These are phyloP conservation scores for Beris morrisii DNA, from an alignment of 2,888 invertebrate genomes.

Conservation along the genomic window DNA sequence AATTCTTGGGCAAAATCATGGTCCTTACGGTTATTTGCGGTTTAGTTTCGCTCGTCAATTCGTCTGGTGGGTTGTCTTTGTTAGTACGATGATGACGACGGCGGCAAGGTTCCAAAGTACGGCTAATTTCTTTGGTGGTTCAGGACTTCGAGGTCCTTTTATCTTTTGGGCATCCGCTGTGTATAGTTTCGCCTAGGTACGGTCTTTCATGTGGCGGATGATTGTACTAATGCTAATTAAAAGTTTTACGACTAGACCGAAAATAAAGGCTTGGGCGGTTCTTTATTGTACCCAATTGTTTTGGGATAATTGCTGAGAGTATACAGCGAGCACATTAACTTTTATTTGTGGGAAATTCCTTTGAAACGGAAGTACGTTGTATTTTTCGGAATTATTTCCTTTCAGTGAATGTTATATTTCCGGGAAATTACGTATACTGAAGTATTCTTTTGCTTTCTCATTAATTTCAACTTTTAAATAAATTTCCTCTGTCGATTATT, in stretches of 20 bases:
- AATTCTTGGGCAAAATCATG: conserved; percentile 38
- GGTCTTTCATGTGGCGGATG: conserved; percentile 16
- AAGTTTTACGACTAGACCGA: conserved; percentile 26
- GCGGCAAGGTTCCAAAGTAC: conserved; percentile 15
- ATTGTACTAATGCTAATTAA: conserved; percentile 32
- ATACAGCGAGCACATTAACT: too few species aligned
- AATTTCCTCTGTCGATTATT: too few species aligned
- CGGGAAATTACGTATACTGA: conserved; percentile 10
- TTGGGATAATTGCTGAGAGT: conserved; percentile 25
- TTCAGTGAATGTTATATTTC: background rate
- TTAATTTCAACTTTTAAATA: too few species aligned
- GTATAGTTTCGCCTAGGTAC: background rate
- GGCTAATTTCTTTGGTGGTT: conserved; percentile 7
- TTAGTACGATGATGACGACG: conserved; percentile 11
- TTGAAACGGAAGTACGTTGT: background rate
- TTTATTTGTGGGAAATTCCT: background rate
- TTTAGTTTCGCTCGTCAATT: conserved; percentile 19
- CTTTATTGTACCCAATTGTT: conserved; percentile 16
- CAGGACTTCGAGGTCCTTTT: background rate
- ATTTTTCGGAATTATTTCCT: background rate
- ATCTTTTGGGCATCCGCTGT: too few species aligned
- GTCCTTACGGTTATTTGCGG: conserved; percentile 36
- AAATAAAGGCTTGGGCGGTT: background rate
- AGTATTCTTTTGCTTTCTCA: too few species aligned
- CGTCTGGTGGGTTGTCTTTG: conserved; percentile 6